Evolutionary conservation across 2,888 invertebrate genomes (phyloP), one percentile per base, ranked within the genome.

Genomic region (Stenchaetothrips biformis): DNA sequence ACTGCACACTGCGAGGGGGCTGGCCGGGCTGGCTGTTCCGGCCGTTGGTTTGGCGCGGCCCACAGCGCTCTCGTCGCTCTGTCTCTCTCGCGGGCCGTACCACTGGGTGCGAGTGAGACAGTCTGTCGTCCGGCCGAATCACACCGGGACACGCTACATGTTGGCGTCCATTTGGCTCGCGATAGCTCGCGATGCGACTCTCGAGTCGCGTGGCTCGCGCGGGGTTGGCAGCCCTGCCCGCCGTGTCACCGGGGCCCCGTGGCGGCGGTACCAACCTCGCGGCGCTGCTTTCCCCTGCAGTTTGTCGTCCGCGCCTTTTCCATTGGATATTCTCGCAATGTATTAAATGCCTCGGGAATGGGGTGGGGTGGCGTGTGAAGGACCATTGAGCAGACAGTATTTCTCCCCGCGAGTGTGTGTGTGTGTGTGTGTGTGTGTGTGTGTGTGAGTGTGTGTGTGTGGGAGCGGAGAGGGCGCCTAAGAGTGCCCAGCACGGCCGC

Each of bases 1-100:
- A n/a, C 37, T 1, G 37, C 37, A 4, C 37, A 37, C 78, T 79
- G 82, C 81, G 82, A 82, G 82, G 81, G 81, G 81, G 80, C 79
- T 62, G 79, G 78, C 62, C n/a, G 80, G 59, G 79, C 79, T 25
- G 77, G 77, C 79, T n/a, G 77, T 48, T 37, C 62, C 79, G 49
- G 79, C 67, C 62, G 49, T 74, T 59, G 78, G 37, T 37, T 37
- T 37, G n/a, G n/a, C n/a, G n/a, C n/a, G 48, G 67, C 78, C 13
- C 80, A 78, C 37, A 49, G n/a, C 74, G 8, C 78, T 77, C 78
- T 78, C 49, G 82, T 82, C 81, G 80, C 78, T 81, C 79, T 82
- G 1, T 37, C 37, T 37, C 37, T 37, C 37, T 37, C 37, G 37
- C 37, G 37, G 37, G 37, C 4, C 37, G 37, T 37, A 37, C 2